Percentiles rank a stretch among this genome's conserved stretches.
phyloP scores from a whole-genome alignment of 2,888 invertebrate genomes.

The Oligia strigilis region DNA sequence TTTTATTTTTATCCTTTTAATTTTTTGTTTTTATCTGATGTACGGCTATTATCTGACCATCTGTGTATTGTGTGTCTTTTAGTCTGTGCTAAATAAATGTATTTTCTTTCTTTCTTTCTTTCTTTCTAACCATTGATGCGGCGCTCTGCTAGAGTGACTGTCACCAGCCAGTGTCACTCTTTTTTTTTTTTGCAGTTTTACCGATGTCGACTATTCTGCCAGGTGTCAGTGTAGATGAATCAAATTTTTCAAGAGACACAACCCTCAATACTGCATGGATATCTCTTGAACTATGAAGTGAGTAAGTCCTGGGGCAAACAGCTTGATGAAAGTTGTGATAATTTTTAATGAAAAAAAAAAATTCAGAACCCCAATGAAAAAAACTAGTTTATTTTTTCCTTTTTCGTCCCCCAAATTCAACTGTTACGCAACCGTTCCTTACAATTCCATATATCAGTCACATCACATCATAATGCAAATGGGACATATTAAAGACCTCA shows the following conservation, averaged over 20 bases:
- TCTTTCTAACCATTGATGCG: no score
- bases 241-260: background rate
- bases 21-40: no score
- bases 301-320: background rate
- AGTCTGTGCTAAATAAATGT: no score
- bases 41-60: no score
- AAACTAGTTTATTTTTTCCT: background rate
- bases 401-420: background rate
- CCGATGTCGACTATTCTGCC: no score
- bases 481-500: slow-evolving; percentile 45
- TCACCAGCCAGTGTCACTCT: no score
- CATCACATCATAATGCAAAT: slow-evolving; percentile 39
- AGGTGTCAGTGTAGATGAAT: no score
- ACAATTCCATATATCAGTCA: slow-evolving; percentile 8
- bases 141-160: no score
- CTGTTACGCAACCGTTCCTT: background rate
- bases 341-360: background rate
- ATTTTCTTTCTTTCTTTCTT: no score
- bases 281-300: background rate
- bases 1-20: no score
- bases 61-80: no score
- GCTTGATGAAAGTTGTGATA: background rate
- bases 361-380: background rate
- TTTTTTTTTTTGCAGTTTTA: no score
- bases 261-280: background rate